These are phyloP conservation scores for Encarsia formosa DNA, from an alignment of 2,888 invertebrate species.

Conservation along the genomic window DNA sequence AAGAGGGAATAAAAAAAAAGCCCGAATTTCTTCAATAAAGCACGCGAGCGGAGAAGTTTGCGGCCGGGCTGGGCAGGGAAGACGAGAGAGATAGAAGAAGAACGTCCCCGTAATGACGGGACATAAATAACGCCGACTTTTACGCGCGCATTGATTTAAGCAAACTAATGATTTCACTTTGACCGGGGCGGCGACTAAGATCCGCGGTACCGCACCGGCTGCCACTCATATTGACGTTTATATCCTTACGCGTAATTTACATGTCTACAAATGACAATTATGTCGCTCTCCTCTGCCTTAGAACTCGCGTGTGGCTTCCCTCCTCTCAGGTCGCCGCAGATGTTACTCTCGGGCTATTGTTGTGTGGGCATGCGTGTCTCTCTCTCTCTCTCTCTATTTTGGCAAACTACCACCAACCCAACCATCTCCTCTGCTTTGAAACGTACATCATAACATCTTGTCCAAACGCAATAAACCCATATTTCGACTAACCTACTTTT, in stretches of 20 bases:
- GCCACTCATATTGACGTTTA: slow-evolving; percentile 51
- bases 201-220: slow-evolving; percentile 33
- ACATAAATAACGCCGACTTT: slow-evolving; percentile 52
- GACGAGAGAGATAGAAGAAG: slow-evolving; percentile 37
- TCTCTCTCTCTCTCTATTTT: not conserved
- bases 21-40: slow-evolving; percentile 23
- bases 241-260: slow-evolving; percentile 48
- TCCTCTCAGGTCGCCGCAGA: not conserved
- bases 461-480: too few species aligned
- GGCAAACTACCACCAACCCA: not conserved
- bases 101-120: slow-evolving; percentile 50
- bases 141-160: slow-evolving; percentile 53
- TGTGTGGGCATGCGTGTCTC: not conserved
- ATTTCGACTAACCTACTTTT: too few species aligned
- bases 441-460: too few species aligned
- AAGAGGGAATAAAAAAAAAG: slow-evolving; percentile 8
- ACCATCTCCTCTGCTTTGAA: too few species aligned
- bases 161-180: slow-evolving; percentile 54
- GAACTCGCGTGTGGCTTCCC: slow-evolving; percentile 10
- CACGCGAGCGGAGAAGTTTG: slow-evolving; percentile 1
- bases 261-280: slow-evolving; percentile 50
- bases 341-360: not conserved
- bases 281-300: slow-evolving; percentile 24
- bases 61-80: not conserved
- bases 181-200: slow-evolving; percentile 43